Evolutionary conservation across 64 coral and sea anemone species (phyloP).

Genomic region (Stichodactyla mertensii): DNA sequence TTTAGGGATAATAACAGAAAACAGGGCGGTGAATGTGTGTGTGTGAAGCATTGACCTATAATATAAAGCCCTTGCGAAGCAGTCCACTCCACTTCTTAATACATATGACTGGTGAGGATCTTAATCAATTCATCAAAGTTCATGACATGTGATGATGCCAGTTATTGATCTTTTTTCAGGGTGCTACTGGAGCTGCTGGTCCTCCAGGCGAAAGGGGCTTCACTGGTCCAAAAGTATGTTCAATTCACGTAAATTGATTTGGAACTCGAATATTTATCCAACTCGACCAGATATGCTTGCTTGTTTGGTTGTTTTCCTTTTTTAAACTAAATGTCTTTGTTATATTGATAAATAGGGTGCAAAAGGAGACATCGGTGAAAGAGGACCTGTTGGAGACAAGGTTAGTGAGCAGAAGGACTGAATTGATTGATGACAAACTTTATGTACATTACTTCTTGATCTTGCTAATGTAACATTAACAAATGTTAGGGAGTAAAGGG

Average conservation of each 20-base stretch:
- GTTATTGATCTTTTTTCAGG: background rate
- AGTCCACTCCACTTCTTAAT: no score
- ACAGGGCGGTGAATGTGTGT: no score
- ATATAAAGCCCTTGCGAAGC: no score
- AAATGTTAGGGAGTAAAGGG: slow-evolving; percentile 7
- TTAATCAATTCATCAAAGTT: no score
- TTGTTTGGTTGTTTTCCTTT: background rate
- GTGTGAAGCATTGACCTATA: no score
- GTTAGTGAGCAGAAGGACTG: background rate
- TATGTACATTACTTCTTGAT: background rate
- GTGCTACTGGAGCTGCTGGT: background rate
- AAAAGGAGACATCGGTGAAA: slow-evolving; percentile 1
- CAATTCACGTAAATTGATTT: no score
- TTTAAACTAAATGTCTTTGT: background rate
- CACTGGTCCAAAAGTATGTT: background rate
- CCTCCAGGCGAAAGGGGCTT: background rate
- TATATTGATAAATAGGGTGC: background rate
- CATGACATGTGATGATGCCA: background rate
- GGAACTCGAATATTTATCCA: no score
- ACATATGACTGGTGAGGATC: no score
- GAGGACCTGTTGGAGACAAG: background rate
- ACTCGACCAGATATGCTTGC: no score
- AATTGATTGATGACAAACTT: no score
- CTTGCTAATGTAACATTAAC: background rate
- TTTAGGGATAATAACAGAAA: no score